Evolutionary conservation across 2,797 vertebrate genomes (phyloP).

Genomic region (Enteromius anoplus): DNA sequence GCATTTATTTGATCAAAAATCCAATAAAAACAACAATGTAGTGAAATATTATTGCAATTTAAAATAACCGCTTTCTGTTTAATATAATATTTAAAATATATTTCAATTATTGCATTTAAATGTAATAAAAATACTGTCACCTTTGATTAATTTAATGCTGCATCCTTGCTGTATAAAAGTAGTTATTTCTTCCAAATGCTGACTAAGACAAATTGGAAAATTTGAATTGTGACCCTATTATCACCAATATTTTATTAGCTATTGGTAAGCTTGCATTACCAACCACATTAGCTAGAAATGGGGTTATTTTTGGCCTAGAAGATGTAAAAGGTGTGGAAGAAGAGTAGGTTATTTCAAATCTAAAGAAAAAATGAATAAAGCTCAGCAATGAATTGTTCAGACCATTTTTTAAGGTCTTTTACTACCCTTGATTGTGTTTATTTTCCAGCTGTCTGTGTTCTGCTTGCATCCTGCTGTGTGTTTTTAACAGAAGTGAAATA

Average conservation of each 20-base stretch:
- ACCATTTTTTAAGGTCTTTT: background rate
- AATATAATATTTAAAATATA: background rate
- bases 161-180: background rate
- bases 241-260: background rate
- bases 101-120: background rate
- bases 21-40: background rate
- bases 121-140: background rate
- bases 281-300: background rate
- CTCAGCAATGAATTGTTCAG: background rate
- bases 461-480: background rate
- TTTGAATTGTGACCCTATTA: background rate
- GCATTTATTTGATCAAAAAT: background rate
- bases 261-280: background rate
- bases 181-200: background rate
- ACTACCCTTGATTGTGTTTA: background rate
- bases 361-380: background rate
- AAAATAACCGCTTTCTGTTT: background rate
- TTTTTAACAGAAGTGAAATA: background rate
- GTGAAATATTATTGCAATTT: background rate
- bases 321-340: background rate
- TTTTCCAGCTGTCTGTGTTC: background rate
- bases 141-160: background rate
- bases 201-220: background rate
- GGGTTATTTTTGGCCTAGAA: background rate
- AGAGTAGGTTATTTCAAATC: background rate